Evolutionary conservation across 2,888 invertebrate genomes (phyloP), one percentile per base, ranked within the genome.

Genomic region (Drosophila seclusa): DNA sequence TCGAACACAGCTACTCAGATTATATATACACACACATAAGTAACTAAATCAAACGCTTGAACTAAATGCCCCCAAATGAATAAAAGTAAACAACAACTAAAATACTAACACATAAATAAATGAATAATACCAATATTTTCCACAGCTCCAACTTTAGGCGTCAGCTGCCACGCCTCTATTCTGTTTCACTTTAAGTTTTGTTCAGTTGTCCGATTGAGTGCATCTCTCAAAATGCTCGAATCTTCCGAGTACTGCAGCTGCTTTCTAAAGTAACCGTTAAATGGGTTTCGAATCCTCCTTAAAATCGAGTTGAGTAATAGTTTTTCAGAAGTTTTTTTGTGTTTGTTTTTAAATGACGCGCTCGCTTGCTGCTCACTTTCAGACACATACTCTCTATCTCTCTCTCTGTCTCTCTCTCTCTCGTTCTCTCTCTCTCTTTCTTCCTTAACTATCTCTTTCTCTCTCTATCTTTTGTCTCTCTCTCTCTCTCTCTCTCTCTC

Each of bases 381-480:
- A 70, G 62, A 77, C 70, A 70, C 74, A 61, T 67, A 55, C 54
- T 70, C 63, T 71, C 67, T 71, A 63, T 73, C 66, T 65, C 53
- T 68, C 52, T 73, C 61, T 73, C 67, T 69, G 59, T 79, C 36
- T 76, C 62, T 69, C 34, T 68, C 63, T 50, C 55, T 38, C 36
- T 52, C 21, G 31, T 10, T 68, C 48, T 64, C 54, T 66, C 57
- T 65, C 45, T 80, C 63, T 87, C 53, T 87, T 63, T 83, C 77
- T 82, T 70, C 76, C 68, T 85, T 75, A 66, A 75, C 85, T 88
- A 52, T 86, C 74, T 87, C 60, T 83, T 59, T 86, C 69, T 83
- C 63, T 83, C 69, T 87, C 72, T 84, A 21, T 59, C 31, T 31
- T 67, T 13, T 74, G 55, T 87, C 68, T 83, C 66, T 83, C 61